Conservation (phyloP, 2,888 invertebrate genomes). For the Mythimna albipuncta region DNA sequence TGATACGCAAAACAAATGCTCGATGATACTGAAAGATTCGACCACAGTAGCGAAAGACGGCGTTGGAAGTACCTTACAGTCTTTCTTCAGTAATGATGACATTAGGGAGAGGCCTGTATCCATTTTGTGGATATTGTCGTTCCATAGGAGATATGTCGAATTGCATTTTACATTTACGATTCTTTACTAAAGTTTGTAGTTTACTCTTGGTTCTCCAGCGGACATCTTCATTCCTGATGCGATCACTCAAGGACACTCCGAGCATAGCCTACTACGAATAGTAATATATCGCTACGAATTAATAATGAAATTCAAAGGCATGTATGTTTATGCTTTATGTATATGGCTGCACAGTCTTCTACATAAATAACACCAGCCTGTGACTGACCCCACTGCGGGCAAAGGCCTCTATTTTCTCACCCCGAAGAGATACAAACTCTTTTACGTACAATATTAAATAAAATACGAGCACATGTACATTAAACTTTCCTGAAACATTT, state of each 20-base stretch:
- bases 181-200: neutral
- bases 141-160: neutral
- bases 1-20: too few relatives aligned
- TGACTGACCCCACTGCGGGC: neutral
- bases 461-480: constrained; percentile 11
- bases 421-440: neutral
- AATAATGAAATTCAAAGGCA: constrained; percentile 32
- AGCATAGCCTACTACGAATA: too few relatives aligned
- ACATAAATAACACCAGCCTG: constrained; percentile 18
- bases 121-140: too few relatives aligned
- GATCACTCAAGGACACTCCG: too few relatives aligned
- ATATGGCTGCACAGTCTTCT: constrained; percentile 5
- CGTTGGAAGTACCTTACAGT: too few relatives aligned
- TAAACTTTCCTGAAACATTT: constrained; percentile 30
- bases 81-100: too few relatives aligned
- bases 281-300: constrained; percentile 5
- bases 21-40: too few relatives aligned
- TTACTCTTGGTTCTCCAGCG: neutral
- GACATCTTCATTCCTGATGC: too few relatives aligned
- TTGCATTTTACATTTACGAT: neutral
- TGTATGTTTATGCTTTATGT: constrained; percentile 8
- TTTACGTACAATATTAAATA: constrained; percentile 24
- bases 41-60: too few relatives aligned
- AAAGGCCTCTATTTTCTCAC: neutral
- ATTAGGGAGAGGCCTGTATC: too few relatives aligned